Conservation (phyloP, 2,888 invertebrate species). For the Sicus ferrugineus region DNA sequence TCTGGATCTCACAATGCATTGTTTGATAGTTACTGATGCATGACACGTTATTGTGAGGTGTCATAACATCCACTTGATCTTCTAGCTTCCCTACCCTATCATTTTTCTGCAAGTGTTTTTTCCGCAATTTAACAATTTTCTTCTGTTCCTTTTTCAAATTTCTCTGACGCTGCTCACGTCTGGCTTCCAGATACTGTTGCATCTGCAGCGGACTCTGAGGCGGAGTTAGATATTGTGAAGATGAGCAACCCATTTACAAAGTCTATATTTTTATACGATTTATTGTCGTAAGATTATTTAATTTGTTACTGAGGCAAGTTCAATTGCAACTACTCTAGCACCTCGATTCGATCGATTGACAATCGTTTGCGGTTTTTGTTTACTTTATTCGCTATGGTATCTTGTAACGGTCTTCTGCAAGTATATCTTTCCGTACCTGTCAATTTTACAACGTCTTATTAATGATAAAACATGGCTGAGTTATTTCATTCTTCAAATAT, state of each 20-base stretch:
- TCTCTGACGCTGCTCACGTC: slow-evolving; percentile 46
- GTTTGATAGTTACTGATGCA: slow-evolving; percentile 30
- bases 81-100: not conserved
- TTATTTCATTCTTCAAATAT: not conserved
- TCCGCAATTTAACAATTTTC: slow-evolving; percentile 53
- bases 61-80: not conserved
- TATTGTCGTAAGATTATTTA: not conserved
- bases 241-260: slow-evolving; percentile 54
- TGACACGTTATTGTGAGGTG: slow-evolving; percentile 22
- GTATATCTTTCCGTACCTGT: not conserved
- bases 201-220: slow-evolving; percentile 57
- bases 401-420: not conserved
- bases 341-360: not conserved
- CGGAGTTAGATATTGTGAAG: slow-evolving; percentile 50
- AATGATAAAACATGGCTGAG: not conserved
- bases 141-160: slow-evolving; percentile 54
- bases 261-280: not conserved
- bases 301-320: not conserved
- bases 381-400: not conserved
- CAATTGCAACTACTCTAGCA: not conserved
- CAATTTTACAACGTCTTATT: not conserved
- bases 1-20: slow-evolving; percentile 43
- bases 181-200: slow-evolving; percentile 47
- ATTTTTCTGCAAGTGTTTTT: slow-evolving; percentile 50
- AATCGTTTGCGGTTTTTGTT: not conserved